Base-by-base conservation (phyloP, 2,888 invertebrate genomes). In the Esperia sulphurella region DNA sequence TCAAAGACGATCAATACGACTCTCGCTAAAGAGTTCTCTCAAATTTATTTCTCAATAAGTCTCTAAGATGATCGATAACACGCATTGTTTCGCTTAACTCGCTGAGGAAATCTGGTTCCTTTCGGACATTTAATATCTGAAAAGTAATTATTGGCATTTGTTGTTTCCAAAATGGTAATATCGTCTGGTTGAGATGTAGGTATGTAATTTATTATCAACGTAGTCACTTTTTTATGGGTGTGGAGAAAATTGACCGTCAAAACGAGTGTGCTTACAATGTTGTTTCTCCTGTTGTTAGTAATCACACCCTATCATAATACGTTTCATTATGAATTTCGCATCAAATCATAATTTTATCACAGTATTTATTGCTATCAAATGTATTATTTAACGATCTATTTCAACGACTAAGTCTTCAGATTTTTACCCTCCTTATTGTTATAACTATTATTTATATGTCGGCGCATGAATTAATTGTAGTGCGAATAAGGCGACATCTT, bases 141-240 rank as follows among this genome's bases (percentile, higher is more conserved):
- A 66, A 67, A 72, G 66, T 76, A 79, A 81, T 83, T 75, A 77
- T 75, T 71, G 63, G 67, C 71, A 75, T 78, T 79, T 72, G 74
- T 78, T 76, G 66, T 72, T 80, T 71, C 71, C 67, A 67, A 79
- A n/a, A 77, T 73, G 65, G 71, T 67, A 63, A 65, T 72, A 75
- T 72, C 67, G 68, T 74, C 68, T 65, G 67, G 54, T 59, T 69
- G 61, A 68, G 63, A 77, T 76, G 71, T 72, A n/a, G n/a, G n/a
- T n/a, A 61, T 74, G 68, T 81, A 68, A 81, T 81, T 82, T 83
- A 79, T 80, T 81, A 76, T 77, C 71, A 68, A 71, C 75, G 73
- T 74, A 76, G 76, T 75, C 71, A 80, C 72, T 75, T 71, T 76
- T 80, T 79, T 80, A 80, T 76, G 76, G 63, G 50, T 67, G 71